These are phyloP conservation scores for Montifringilla adamsi DNA, from an alignment of 2,113 vertebrate genomes.

Conservation along the genomic window DNA sequence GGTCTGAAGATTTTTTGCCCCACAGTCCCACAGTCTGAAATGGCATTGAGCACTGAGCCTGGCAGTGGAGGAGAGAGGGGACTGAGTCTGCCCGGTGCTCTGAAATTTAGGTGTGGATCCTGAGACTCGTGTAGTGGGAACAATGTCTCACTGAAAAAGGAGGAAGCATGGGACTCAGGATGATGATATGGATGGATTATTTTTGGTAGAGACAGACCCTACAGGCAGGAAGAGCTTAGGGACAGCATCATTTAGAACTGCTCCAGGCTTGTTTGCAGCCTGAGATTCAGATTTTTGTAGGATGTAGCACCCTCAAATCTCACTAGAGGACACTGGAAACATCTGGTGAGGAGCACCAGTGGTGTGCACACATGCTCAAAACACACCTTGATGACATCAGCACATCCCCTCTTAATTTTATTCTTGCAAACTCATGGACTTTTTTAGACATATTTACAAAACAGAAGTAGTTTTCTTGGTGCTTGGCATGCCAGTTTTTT, in stretches of 20 bases:
- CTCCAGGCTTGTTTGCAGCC: not conserved
- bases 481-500: not conserved
- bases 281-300: not conserved
- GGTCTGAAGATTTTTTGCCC: not conserved
- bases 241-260: not conserved
- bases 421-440: not conserved
- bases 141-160: not conserved
- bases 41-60: fast-evolving
- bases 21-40: not conserved
- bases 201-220: fast-evolving
- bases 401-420: not conserved
- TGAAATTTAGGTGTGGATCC: not conserved
- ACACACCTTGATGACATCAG: not conserved
- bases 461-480: not conserved
- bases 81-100: not conserved
- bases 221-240: not conserved
- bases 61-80: too few species aligned
- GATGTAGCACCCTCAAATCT: not conserved
- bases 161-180: not conserved
- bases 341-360: not conserved
- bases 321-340: not conserved
- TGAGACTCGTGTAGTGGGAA: not conserved
- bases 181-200: fast-evolving
- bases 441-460: not conserved
- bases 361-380: fast-evolving